Evolutionary conservation across 2,113 vertebrate genomes (phyloP), one percentile per base, ranked within the genome.

Genomic region (Marmota flaviventris): DNA sequence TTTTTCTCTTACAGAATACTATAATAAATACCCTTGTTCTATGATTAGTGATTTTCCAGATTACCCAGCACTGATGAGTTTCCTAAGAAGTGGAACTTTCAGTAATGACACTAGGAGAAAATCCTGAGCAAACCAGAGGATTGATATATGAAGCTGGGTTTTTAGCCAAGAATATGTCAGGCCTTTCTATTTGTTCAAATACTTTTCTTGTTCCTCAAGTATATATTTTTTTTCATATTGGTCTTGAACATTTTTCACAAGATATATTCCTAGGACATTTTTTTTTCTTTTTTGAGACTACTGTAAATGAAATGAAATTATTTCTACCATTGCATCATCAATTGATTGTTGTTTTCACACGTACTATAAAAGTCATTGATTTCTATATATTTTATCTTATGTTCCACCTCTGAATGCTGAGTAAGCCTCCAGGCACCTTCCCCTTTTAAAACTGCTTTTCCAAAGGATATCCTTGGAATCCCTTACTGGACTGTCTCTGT

Each of bases 271-370:
- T 70, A 89, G 16, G 32, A 76, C 56, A 85, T 95, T 96, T 96
- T 96, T 96, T 96, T 96, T 93, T 85, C 63, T 91, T 73, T 90
- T 91, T 85, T 85, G 83, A 76, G 24, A 70, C 4, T 94, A 45
- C 67, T 76, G 8, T 91, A 84, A 87, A 76, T 81, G 48, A 84
- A 87, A 76, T 76, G 39, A 81, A 24, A 91, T 76, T 7, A 88
- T 95, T 93, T 82, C 42, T 85, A 88, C 29, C 39, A 79, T 29
- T 93, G 45, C 22, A 83, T 58, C 88, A 96, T 92, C 90, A 58
- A 86, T 78, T 67, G 25, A 76, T 75, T 88, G 2, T 32, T 96
- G 27, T 75, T 75, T 94, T 89, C 16, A 42, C 85, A 76, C 27
- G 67, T 93, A 91, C 8, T 42, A 56, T 88, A 61, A 73, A 96